phyloP scores from a whole-genome alignment of 2,797 vertebrate genomes.

The Chelon labrosus region DNA sequence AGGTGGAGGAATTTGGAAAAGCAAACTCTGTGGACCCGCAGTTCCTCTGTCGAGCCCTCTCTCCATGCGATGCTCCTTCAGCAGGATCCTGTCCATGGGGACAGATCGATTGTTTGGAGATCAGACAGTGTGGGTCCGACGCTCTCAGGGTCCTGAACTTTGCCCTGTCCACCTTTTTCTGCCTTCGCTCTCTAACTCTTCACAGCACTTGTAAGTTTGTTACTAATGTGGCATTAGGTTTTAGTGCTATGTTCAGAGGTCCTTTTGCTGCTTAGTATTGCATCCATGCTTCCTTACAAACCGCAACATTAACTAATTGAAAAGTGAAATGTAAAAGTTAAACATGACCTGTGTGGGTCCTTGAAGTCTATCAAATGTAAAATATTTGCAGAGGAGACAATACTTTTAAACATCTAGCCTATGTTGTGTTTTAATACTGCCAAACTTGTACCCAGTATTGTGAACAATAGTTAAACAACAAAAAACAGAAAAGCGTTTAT shows the following conservation, averaged over 20 bases:
- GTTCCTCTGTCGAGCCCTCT: constrained; percentile 56
- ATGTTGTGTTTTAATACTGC: too few relatives aligned
- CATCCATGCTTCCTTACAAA: too few relatives aligned
- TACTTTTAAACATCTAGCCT: too few relatives aligned
- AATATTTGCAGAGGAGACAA: too few relatives aligned
- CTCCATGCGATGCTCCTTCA: constrained; percentile 25
- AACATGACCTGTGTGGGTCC: too few relatives aligned
- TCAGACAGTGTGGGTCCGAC: constrained; percentile 52
- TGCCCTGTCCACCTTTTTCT: constrained; percentile 74
- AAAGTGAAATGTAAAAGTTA: too few relatives aligned
- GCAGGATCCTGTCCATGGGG: constrained; percentile 61
- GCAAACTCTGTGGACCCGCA: constrained; percentile 28
- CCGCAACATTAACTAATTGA: too few relatives aligned
- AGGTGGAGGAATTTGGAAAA: constrained; percentile 1
- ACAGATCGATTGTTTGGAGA: constrained; percentile 69
- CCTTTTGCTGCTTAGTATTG: neutral
- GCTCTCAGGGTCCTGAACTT: constrained; percentile 57
- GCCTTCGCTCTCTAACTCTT: constrained; percentile 77
- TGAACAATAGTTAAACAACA: too few relatives aligned
- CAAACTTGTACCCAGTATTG: too few relatives aligned
- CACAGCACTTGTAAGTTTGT: constrained; percentile 73
- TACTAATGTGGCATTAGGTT: neutral
- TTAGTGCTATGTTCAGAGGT: neutral
- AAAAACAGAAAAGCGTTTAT: too few relatives aligned
- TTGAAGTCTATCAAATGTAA: too few relatives aligned